Base-by-base conservation (phyloP, 1,140 invertebrate genomes). In the Conus ventricosus region DNA sequence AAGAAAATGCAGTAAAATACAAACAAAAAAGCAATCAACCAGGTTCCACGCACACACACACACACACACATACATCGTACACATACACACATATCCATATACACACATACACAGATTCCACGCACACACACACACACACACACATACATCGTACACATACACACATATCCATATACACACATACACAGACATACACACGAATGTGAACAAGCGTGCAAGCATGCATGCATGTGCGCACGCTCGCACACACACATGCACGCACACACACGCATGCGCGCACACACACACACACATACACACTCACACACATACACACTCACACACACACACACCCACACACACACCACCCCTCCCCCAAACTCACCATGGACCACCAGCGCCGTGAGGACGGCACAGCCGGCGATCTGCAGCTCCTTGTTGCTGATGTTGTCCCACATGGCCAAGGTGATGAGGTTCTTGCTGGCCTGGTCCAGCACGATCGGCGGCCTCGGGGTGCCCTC, bases 361-460 rank as follows among this genome's bases (percentile, higher is more conserved):
- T 15, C 57, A 94, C 94, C 92, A 87, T 88, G 88, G 20, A 93
- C 87, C 81, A 94, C 88, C 23, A 95, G 90, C 71, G 91, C 89
- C 76, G 93, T 92, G 5, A 95, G 87, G 13, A 94, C 90, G 84
- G 91, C 91, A 86, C 91, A 94, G 25, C 94, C 94, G 85, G 90
- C 88, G 60, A 93, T 90, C 89, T 93, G 92, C 63, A 94, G 91
- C 4, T 92, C 91, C 63, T 89, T 89, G 82, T 93, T 89, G 39
- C 55, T 86, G 54, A 93, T 90, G 88, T 94, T 92, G 80, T 92
- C 91, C 88, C 91, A 92, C 92, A 94, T 94, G 76, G 92, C 91
- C 71, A 92, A 88, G 17, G 91, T 90, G 78, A 94, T 88, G 60
- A 94, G 88, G 83, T 89, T 91, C 88, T 93, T 94, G n/a, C 92